Percentiles rank a stretch among this genome's conserved stretches.
Conservation (phyloP, 2,797 vertebrate genomes). For the Microctenopoma steveboyesi region DNA sequence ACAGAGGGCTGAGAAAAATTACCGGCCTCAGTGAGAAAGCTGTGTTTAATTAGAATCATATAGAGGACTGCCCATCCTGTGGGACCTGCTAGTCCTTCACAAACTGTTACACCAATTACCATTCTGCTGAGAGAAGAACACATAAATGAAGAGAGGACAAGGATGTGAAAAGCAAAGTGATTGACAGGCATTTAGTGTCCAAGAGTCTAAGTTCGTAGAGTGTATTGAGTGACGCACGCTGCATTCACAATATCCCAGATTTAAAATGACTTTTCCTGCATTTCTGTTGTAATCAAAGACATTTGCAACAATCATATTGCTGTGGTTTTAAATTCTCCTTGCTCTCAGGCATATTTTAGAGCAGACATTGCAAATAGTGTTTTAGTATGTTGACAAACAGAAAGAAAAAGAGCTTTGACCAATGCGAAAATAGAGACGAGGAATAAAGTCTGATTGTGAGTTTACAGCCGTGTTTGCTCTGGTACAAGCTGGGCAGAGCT, state of each 20-base stretch:
- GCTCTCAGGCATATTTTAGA: neutral
- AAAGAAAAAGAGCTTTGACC: neutral
- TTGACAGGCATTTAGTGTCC: neutral
- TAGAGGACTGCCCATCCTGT: slow-evolving; percentile 53
- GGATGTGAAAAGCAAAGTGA: neutral
- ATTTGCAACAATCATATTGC: slow-evolving; percentile 8
- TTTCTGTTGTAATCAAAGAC: neutral
- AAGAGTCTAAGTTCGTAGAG: neutral
- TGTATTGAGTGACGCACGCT: neutral
- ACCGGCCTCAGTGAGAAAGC: slow-evolving; percentile 48
- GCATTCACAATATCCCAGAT: neutral
- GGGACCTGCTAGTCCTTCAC: slow-evolving; percentile 50
- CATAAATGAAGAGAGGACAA: slow-evolving; percentile 12
- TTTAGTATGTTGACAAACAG: slow-evolving; percentile 15
- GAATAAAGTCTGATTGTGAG: slow-evolving; percentile 11
- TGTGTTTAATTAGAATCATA: slow-evolving; percentile 76
- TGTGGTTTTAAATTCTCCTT: neutral
- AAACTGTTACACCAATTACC: slow-evolving; percentile 50
- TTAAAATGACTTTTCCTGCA: neutral
- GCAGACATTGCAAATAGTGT: neutral
- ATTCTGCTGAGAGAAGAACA: slow-evolving; percentile 30
- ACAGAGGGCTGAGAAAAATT: slow-evolving; percentile 30
- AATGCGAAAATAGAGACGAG: slow-evolving; percentile 14
- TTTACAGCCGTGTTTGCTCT: slow-evolving; percentile 29
- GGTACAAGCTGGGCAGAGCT: slow-evolving; percentile 30